Base-by-base conservation (phyloP, 1,140 invertebrate genomes). In the Drosophila nannoptera region DNA sequence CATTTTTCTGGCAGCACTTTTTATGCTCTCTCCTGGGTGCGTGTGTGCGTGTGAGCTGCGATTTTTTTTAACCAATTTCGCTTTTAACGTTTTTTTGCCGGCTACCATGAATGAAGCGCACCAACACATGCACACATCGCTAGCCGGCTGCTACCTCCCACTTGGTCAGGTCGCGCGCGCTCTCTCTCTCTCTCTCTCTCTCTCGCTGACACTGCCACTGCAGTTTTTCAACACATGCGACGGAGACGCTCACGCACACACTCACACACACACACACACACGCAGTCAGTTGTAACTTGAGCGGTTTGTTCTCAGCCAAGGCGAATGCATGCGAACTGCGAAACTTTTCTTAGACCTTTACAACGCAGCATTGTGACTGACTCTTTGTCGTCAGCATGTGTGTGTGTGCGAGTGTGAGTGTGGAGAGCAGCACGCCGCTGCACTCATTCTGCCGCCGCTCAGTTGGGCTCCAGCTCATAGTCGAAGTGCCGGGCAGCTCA, bases 71-170 rank as follows among this genome's bases (percentile, higher is more conserved):
- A 77, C 70, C 81, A 86, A 86, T 86, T 86, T 86, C 81, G 81
- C 81, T 86, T 86, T 86, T 81, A 86, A 86, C 76, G 70, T 74
- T 84, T 81, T 82, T 84, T 77, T 74, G 82, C 80, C 81, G 77
- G 81, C 81, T 81, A 65, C 74, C 76, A 86, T 86, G 81, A 86
- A 86, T 86, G 81, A 86, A 86, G 81, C 72, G 49, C 67, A 77
- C 77, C 32, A 46, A 76, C 54, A 81, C 77, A 35, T 16, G 5
- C n/a, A 52, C 33, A 63, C 14, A 43, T 35, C 35, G 45, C 50
- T 64, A 76, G 80, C 80, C 76, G 80, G 75, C 77, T 61, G 48
- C 36, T 43, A 46, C 64, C 73, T 75, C 64, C 73, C 72, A 71
- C 72, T 74, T 74, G 56, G 46, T 42, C 43, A 50, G 45, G 46